Percentiles rank a stretch among this genome's conserved stretches.
phyloP scores from a whole-genome alignment of 2,797 vertebrate species.

The Caiman crocodilus region DNA sequence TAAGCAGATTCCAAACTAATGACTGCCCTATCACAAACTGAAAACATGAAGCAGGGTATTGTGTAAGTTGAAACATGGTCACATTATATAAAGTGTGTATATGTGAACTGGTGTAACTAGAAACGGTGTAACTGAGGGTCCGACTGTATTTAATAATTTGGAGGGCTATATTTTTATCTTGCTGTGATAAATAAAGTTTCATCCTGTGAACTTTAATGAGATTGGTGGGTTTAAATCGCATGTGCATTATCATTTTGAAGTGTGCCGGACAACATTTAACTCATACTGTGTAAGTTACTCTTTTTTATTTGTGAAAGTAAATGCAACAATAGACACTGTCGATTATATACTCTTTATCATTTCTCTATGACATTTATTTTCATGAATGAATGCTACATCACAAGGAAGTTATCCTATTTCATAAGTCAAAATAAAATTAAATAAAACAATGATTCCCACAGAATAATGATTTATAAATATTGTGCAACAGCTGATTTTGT shows the following conservation, averaged over 20 bases:
- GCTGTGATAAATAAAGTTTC: not conserved
- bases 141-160: too few relatives aligned
- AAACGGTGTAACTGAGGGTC: too few relatives aligned
- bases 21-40: too few relatives aligned
- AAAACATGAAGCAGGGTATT: too few relatives aligned
- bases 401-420: not conserved
- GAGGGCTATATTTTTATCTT: too few relatives aligned
- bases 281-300: not conserved
- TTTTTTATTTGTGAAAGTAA: not conserved
- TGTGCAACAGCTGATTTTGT: not conserved
- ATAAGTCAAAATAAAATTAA: not conserved
- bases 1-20: too few relatives aligned
- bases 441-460: not conserved
- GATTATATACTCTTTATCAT: not conserved
- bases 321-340: not conserved
- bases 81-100: too few relatives aligned
- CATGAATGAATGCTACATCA: not conserved
- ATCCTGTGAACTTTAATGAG: not conserved
- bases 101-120: too few relatives aligned
- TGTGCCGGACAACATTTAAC: not conserved
- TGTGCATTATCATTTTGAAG: not conserved
- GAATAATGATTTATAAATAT: not conserved
- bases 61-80: too few relatives aligned
- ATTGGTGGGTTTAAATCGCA: not conserved
- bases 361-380: constrained; percentile 9